Conservation (phyloP, 2,113 vertebrate genomes). For the Brachyhypopomus gauderio region DNA sequence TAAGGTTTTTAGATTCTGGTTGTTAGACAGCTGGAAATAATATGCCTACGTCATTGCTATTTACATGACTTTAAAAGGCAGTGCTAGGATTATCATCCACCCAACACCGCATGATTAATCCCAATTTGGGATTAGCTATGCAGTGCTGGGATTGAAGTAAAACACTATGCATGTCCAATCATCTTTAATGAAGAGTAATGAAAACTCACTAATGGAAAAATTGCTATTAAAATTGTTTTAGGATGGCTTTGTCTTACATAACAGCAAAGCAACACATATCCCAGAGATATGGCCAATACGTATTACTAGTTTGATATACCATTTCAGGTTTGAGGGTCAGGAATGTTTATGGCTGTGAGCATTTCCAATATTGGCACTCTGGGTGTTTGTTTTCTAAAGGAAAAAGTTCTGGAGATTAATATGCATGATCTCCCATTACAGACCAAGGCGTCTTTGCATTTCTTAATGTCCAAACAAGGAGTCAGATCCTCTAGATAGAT, state of each 20-base stretch:
- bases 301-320: too few species aligned
- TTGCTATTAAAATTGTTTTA: too few species aligned
- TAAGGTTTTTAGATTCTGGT: neutral
- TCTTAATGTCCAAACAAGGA: neutral
- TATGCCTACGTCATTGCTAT: neutral
- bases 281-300: too few species aligned
- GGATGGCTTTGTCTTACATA: too few species aligned
- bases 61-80: neutral
- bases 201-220: too few species aligned
- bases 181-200: neutral
- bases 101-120: neutral
- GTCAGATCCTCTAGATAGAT: too few species aligned
- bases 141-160: constrained; percentile 56
- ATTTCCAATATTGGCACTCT: neutral
- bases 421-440: too few species aligned
- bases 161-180: constrained; percentile 35
- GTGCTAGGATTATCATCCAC: neutral
- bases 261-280: too few species aligned
- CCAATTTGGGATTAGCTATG: neutral
- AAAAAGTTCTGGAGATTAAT: too few species aligned
- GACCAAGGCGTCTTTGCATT: neutral
- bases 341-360: too few species aligned
- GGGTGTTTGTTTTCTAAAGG: neutral
- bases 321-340: too few species aligned
- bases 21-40: neutral